phyloP scores from a whole-genome alignment of 2,797 vertebrate species.

The Macropus fuliginosus region DNA sequence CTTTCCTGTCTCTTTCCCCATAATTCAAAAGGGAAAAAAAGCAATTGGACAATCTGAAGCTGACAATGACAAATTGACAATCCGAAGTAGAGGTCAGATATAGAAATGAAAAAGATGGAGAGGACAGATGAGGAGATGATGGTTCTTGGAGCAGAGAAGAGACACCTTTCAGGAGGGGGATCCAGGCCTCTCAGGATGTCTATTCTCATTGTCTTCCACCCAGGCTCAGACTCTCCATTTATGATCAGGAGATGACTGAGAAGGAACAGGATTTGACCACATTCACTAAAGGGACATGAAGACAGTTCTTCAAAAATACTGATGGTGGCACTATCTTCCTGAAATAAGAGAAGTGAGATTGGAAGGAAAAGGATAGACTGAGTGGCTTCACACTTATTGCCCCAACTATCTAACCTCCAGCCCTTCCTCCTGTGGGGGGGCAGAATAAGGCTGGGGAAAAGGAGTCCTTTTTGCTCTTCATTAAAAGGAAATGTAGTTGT shows the following conservation, averaged over 20 bases:
- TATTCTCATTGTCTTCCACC: not conserved
- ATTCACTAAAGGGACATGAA: not conserved
- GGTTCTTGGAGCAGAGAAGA: slow-evolving; percentile 27
- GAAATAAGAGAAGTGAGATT: slow-evolving; percentile 37
- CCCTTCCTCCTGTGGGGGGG: accelerated
- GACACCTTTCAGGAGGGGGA: not conserved
- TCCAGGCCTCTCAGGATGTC: not conserved
- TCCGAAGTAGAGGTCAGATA: not conserved
- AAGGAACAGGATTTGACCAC: slow-evolving; percentile 43
- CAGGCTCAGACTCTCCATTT: slow-evolving; percentile 36
- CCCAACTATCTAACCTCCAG: not conserved
- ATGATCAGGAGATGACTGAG: slow-evolving; percentile 37
- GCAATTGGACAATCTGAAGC: not conserved
- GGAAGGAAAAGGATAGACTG: slow-evolving; percentile 35
- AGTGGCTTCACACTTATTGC: not conserved
- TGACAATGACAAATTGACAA: not conserved
- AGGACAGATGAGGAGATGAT: not conserved
- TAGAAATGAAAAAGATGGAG: slow-evolving; percentile 37
- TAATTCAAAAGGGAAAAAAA: too few relatives aligned
- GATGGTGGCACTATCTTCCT: not conserved
- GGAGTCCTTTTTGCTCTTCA: not conserved
- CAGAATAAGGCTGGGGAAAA: not conserved
- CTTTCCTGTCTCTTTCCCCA: not conserved
- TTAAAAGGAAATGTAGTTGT: not conserved
- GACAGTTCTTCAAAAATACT: not conserved